These are phyloP conservation scores for Catocala fraxini DNA, from an alignment of 2,888 invertebrate genomes.

Conservation along the genomic window DNA sequence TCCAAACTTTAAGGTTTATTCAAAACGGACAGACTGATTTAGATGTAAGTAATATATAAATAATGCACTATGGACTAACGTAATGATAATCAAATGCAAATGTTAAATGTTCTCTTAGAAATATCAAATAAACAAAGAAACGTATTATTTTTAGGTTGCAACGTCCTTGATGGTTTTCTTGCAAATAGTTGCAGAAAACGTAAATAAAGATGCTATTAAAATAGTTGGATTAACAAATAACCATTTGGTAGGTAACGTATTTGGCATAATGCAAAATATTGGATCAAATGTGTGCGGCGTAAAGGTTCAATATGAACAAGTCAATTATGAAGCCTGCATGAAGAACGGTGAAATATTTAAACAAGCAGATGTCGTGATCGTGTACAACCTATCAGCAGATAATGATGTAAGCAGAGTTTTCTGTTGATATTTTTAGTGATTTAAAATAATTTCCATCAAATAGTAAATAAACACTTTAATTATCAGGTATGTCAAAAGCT, in stretches of 20 bases:
- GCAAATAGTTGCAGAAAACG: slow-evolving; percentile 60
- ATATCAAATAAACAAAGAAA: neutral
- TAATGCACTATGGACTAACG: neutral
- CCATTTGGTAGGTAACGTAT: slow-evolving; percentile 25
- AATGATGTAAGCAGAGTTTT: slow-evolving; percentile 38
- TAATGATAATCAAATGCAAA: no score
- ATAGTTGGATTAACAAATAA: slow-evolving; percentile 39
- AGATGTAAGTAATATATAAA: slow-evolving; percentile 42
- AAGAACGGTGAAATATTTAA: slow-evolving; percentile 14
- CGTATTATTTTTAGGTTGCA: slow-evolving; percentile 31
- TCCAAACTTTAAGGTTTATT: slow-evolving; percentile 44
- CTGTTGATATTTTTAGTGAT: neutral
- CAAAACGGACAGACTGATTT: slow-evolving; percentile 31
- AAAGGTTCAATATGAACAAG: slow-evolving; percentile 35
- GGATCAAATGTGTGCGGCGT: slow-evolving; percentile 27
- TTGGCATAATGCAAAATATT: slow-evolving; percentile 39
- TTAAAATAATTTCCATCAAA: no score
- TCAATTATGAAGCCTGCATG: slow-evolving; percentile 8
- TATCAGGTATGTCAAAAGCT: slow-evolving; percentile 29
- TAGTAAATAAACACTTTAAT: neutral
- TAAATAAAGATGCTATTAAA: slow-evolving; percentile 44
- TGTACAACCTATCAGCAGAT: slow-evolving; percentile 42
- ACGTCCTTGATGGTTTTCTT: slow-evolving; percentile 46
- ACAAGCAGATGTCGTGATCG: slow-evolving; percentile 41
- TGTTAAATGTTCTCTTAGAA: neutral